Conservation (phyloP, 2,888 invertebrate genomes). For the Thera britannica region DNA sequence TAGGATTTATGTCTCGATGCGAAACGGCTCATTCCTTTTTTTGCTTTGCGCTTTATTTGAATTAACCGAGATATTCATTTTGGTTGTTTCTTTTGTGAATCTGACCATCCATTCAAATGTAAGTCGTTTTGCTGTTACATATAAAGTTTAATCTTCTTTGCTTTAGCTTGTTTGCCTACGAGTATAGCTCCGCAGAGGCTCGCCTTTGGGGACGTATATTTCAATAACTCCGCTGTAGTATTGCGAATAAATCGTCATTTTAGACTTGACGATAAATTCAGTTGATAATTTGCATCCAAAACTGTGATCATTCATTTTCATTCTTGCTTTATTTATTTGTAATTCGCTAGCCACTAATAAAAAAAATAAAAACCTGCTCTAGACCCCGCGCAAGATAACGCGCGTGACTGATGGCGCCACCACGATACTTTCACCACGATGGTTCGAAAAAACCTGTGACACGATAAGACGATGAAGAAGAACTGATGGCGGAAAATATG, state of each 20-base stretch:
- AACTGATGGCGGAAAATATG: too few species aligned
- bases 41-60: slow-evolving; percentile 72
- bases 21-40: slow-evolving; percentile 73
- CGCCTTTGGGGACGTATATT: slow-evolving; percentile 81
- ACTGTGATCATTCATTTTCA: slow-evolving; percentile 34
- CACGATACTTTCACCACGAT: too few species aligned
- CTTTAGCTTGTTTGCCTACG: slow-evolving; percentile 2
- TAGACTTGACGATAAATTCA: slow-evolving; percentile 76
- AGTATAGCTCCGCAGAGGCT: slow-evolving; percentile 55
- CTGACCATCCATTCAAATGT: slow-evolving; percentile 46
- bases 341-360: too few species aligned
- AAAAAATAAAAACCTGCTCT: too few species aligned
- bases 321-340: slow-evolving; percentile 45
- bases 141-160: slow-evolving; percentile 58
- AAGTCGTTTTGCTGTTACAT: slow-evolving; percentile 50
- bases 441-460: too few species aligned
- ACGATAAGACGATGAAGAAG: too few species aligned
- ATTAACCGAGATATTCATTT: slow-evolving; percentile 69
- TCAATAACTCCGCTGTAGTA: slow-evolving; percentile 76
- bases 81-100: slow-evolving; percentile 60
- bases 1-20: slow-evolving; percentile 72
- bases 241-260: slow-evolving; percentile 78
- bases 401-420: too few species aligned
- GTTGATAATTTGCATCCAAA: slow-evolving; percentile 62
- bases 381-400: too few species aligned